These are phyloP conservation scores for Sternotherus odoratus DNA, from an alignment of 2,797 vertebrate genomes.

Conservation along the genomic window DNA sequence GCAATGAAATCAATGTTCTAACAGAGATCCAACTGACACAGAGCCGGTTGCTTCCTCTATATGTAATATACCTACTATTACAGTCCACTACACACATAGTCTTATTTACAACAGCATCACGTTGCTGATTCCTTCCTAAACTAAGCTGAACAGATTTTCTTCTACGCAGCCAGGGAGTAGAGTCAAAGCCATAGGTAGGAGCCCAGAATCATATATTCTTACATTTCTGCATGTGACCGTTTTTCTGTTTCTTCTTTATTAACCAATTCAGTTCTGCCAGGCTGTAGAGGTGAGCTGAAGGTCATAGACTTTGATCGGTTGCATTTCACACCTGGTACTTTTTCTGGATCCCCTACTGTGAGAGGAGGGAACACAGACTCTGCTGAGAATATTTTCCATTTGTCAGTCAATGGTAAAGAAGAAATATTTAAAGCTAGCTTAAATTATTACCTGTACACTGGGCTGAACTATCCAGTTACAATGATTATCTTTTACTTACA, in stretches of 20 bases:
- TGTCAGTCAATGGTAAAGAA: not conserved
- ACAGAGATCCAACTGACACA: accelerated
- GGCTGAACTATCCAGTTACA: not conserved
- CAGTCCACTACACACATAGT: not conserved
- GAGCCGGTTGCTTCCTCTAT: not conserved
- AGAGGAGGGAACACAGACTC: not conserved
- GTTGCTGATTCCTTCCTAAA: not conserved
- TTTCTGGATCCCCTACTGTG: slow-evolving; percentile 23
- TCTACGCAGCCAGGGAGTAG: not conserved
- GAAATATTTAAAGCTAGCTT: accelerated
- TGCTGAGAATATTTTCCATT: not conserved
- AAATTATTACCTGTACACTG: accelerated
- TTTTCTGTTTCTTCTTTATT: not conserved
- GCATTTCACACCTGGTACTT: slow-evolving; percentile 33
- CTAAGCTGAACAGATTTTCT: not conserved
- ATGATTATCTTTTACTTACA: not conserved
- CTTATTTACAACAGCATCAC: slow-evolving; percentile 36
- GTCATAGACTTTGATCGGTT: slow-evolving; percentile 49
- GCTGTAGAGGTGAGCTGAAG: not conserved
- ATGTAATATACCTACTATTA: accelerated
- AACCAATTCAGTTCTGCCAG: accelerated
- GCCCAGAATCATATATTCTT: not conserved
- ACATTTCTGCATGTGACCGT: slow-evolving; percentile 10
- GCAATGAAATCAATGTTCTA: accelerated
- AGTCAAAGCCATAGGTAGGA: accelerated